These are phyloP conservation scores for Turnix velox DNA, from an alignment of 2,113 vertebrate genomes.

Conservation along the genomic window DNA sequence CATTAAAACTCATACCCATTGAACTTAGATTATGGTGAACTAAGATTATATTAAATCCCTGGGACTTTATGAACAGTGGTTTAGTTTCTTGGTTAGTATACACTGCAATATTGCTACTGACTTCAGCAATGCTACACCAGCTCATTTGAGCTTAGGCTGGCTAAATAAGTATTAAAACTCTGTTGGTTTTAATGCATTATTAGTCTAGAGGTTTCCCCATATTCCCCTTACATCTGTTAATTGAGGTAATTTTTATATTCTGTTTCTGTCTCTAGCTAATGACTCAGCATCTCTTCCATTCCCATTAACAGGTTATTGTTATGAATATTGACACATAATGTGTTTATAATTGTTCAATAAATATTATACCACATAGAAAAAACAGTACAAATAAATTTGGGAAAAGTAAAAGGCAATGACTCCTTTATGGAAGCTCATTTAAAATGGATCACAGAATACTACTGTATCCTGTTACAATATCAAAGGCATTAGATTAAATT, in stretches of 20 bases:
- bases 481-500: constrained; percentile 31
- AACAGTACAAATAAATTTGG: constrained; percentile 29
- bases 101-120: background rate
- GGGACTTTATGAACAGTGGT: background rate
- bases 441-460: constrained; percentile 28
- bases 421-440: background rate
- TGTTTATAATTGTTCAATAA: constrained; percentile 33
- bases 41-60: background rate
- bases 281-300: constrained; percentile 44
- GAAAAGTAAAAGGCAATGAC: background rate
- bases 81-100: background rate
- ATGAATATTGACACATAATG: constrained; percentile 47
- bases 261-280: constrained; percentile 38
- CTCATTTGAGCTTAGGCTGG: background rate
- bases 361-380: background rate
- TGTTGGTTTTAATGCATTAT: background rate
- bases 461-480: background rate
- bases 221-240: constrained; percentile 56
- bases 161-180: constrained; percentile 27
- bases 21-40: background rate
- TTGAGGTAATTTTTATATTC: constrained; percentile 55
- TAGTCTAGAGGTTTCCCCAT: constrained; percentile 50
- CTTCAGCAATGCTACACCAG: background rate
- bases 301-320: constrained; percentile 42
- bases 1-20: background rate